phyloP scores from a whole-genome alignment of 1,140 invertebrate species.

The Achroia grisella region DNA sequence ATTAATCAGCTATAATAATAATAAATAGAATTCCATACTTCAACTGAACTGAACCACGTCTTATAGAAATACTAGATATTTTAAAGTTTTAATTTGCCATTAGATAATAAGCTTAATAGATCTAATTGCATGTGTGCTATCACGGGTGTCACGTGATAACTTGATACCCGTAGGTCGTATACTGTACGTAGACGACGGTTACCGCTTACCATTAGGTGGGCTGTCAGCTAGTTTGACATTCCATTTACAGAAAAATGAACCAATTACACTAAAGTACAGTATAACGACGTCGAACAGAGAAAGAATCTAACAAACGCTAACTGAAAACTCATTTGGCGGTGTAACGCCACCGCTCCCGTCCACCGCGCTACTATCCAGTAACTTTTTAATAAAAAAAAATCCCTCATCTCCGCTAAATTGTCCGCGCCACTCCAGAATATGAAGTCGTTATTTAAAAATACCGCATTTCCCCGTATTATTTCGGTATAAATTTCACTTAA shows the following conservation, averaged over 20 bases:
- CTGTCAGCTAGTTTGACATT: no score
- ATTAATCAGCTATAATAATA: no score
- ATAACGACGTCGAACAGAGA: constrained; percentile 11
- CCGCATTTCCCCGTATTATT: constrained; percentile 64
- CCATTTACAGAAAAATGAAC: constrained; percentile 2
- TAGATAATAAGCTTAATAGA: no score
- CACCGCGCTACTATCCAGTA: constrained; percentile 28
- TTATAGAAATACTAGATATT: no score
- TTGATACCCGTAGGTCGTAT: no score
- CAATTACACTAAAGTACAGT: not conserved
- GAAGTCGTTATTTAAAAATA: constrained; percentile 71
- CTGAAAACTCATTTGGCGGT: constrained; percentile 68
- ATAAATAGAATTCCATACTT: no score
- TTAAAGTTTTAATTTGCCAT: no score
- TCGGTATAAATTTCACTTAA: constrained; percentile 68
- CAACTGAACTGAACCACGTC: no score
- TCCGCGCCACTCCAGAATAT: constrained; percentile 63
- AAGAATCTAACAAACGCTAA: constrained; percentile 34
- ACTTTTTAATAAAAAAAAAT: constrained; percentile 67
- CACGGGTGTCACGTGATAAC: no score
- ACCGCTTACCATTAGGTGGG: no score
- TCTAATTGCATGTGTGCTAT: no score
- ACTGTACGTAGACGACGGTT: no score
- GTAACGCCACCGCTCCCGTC: constrained; percentile 45
- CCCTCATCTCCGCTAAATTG: constrained; percentile 70